Evolutionary conservation across 2,797 vertebrate species (phyloP), one percentile per base, ranked within the genome.

Genomic region (Hydrophis major): DNA sequence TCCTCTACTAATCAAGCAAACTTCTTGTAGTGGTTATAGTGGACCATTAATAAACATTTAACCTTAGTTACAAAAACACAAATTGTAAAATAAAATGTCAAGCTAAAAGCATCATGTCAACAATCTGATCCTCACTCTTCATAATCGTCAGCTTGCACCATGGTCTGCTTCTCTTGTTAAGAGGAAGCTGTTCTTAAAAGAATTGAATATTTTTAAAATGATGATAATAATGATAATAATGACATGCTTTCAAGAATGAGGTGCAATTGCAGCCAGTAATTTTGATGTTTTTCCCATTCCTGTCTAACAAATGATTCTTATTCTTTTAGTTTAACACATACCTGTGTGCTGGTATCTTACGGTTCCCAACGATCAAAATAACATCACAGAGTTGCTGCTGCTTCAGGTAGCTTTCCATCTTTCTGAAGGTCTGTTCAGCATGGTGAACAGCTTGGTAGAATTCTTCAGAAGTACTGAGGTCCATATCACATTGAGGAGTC

Each of bases 261-360:
- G 28, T n/a, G 12, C 3, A 32, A 78, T 42, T 25, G 27, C 22
- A 57, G 42, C 27, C 27, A 5, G 27, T 42, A 0, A 0, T 25
- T 63, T 63, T 28, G 61, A 28, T 28, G 5, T 83, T 22, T 78
- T 78, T 47, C 28, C 4, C 37, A 11, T 37, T 83, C 37, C 37
- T 47, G 18, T 18, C 20, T 83, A 83, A 83, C 7, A 12, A 83
- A 83, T 25, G 37, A 4, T 86, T 87, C 4, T 25, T 94, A 89
- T 22, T 50, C 1, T 13, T 42, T 61, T 61, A 32, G 4, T 8
- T 87, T 90, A 55, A n/a, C 53, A 90, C 94, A 13, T 97, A 98
- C 98, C 98, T 98, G 91, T 98, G 98, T 50, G 98, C 98, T 93
- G 98, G 98, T 96, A 98, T 98, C 94, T 98, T 98, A 93, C 98